Conservation (phyloP, 2,888 invertebrate genomes). For the Ryuthela nishihirai region DNA sequence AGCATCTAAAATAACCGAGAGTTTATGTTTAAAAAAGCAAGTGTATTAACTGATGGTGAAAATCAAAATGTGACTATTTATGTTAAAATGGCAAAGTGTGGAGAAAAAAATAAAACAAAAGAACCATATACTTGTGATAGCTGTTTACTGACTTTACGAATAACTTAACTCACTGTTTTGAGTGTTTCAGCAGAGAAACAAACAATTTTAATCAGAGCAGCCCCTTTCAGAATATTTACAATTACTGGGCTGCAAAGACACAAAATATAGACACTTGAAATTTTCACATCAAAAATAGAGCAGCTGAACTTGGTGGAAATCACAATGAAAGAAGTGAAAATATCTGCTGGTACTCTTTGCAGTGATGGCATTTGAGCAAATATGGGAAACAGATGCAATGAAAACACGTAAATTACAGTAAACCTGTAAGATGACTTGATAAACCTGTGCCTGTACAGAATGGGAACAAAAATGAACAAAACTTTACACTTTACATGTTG, state of each 20-base stretch:
- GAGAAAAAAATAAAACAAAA: neutral
- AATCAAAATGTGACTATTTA: too few relatives aligned
- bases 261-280: conserved; percentile 38
- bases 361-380: conserved; percentile 39
- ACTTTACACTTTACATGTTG: conserved; percentile 34
- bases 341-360: conserved; percentile 39
- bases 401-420: conserved; percentile 29
- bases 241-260: conserved; percentile 24
- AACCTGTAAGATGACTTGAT: conserved; percentile 17
- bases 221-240: conserved; percentile 36
- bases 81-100: too few relatives aligned
- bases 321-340: conserved; percentile 40
- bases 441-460: conserved; percentile 29
- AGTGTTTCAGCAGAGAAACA: conserved; percentile 40
- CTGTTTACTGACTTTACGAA: conserved; percentile 39
- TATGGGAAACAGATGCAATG: conserved; percentile 38
- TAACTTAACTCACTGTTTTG: conserved; percentile 39
- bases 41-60: too few relatives aligned
- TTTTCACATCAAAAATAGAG: conserved; percentile 41
- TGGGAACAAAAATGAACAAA: conserved; percentile 12
- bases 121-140: conserved; percentile 30
- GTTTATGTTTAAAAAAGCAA: too few relatives aligned
- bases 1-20: too few relatives aligned
- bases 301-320: conserved; percentile 39
- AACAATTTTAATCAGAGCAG: conserved; percentile 27